These are phyloP conservation scores for Aricia artaxerxes DNA, from an alignment of 2,888 invertebrate genomes.

Conservation along the genomic window DNA sequence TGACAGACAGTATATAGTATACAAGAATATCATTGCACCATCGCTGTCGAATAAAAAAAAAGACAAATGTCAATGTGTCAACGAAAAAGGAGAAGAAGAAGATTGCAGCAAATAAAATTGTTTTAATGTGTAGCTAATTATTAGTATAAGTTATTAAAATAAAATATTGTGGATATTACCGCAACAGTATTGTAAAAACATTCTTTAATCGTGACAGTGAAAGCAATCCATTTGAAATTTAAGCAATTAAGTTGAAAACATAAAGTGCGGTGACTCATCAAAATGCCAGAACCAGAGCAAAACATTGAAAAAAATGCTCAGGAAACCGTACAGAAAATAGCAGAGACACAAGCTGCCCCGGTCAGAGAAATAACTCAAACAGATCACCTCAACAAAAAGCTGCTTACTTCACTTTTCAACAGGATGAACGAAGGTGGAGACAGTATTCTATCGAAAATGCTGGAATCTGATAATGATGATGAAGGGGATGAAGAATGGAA, in stretches of 20 bases:
- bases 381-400: conserved; percentile 84
- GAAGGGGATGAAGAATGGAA: conserved; percentile 65
- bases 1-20: too few species aligned
- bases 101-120: background rate
- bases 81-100: background rate
- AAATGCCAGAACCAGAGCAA: conserved; percentile 67
- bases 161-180: background rate
- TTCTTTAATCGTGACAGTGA: background rate
- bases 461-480: conserved; percentile 57
- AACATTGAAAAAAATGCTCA: conserved; percentile 45
- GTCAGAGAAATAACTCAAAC: conserved; percentile 81
- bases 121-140: background rate
- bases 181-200: background rate
- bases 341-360: conserved; percentile 51
- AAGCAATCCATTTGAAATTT: background rate
- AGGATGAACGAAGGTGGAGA: conserved; percentile 77
- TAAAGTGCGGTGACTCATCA: conserved; percentile 14
- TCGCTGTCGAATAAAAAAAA: too few species aligned
- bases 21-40: too few species aligned
- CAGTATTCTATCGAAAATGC: conserved; percentile 56
- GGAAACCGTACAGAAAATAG: background rate
- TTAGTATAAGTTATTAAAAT: too few species aligned
- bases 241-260: background rate
- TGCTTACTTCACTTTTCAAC: conserved; percentile 82
- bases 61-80: background rate